Conservation (phyloP, 2,113 vertebrate species). For the Tachysurus vachellii region DNA sequence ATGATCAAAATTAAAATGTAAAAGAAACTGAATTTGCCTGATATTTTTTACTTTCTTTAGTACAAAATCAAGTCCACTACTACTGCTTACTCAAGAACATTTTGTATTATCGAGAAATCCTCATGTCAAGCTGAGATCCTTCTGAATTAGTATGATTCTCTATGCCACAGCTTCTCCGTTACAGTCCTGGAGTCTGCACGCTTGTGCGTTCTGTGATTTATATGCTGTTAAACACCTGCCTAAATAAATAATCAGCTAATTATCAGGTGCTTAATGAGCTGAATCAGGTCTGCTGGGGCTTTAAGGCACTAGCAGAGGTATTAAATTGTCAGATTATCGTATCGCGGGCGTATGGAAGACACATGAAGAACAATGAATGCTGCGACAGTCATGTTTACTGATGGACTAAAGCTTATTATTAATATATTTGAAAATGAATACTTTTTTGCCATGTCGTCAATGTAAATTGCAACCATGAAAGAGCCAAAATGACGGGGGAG, state of each 20-base stretch:
- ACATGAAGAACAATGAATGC: not conserved
- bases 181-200: not conserved
- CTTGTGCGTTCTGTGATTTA: not conserved
- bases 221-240: not conserved
- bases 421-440: not conserved
- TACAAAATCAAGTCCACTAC: too few species aligned
- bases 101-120: not conserved
- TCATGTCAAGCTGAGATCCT: not conserved
- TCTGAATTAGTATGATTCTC: not conserved
- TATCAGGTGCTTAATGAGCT: not conserved
- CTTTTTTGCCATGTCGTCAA: not conserved
- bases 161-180: not conserved
- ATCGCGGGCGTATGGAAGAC: not conserved
- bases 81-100: too few species aligned
- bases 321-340: not conserved
- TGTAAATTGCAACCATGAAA: not conserved
- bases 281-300: not conserved
- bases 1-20: too few species aligned
- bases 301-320: not conserved
- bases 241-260: not conserved
- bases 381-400: not conserved
- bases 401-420: not conserved
- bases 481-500: slow-evolving; percentile 3
- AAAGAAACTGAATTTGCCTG: too few species aligned
- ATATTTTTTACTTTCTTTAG: too few species aligned